phyloP scores from a whole-genome alignment of 1,140 invertebrate genomes.

The Mizuhopecten yessoensis region DNA sequence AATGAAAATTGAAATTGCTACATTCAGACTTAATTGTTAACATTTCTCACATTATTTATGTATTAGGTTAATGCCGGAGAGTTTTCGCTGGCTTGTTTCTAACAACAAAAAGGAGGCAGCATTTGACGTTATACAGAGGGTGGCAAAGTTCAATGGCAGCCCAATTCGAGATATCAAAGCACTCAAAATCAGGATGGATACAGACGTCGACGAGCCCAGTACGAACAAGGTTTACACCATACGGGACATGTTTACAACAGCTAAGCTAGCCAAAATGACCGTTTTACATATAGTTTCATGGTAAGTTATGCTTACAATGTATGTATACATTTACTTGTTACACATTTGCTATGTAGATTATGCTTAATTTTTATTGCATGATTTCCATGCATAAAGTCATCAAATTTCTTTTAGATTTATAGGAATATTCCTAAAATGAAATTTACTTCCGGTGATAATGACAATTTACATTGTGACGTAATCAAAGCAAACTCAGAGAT shows the following conservation, averaged over 20 bases:
- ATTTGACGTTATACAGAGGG: not conserved
- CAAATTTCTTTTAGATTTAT: too few relatives aligned
- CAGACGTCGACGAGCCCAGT: not conserved
- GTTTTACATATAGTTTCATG: not conserved
- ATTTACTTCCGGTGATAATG: too few relatives aligned
- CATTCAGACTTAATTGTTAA: too few relatives aligned
- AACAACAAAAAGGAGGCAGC: not conserved
- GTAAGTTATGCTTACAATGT: not conserved
- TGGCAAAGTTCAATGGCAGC: not conserved
- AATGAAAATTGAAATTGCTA: too few relatives aligned
- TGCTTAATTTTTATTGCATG: too few relatives aligned
- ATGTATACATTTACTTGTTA: too few relatives aligned
- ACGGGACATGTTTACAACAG: not conserved
- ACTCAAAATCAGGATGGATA: not conserved
- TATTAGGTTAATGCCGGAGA: conserved; percentile 13
- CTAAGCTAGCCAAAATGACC: not conserved
- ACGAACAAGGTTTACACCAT: not conserved
- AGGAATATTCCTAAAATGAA: too few relatives aligned
- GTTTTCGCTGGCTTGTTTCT: conserved; percentile 4
- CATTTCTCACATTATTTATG: too few relatives aligned
- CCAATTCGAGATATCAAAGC: not conserved
- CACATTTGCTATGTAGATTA: too few relatives aligned
- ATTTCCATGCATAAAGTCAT: too few relatives aligned
- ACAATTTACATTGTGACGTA: too few relatives aligned
- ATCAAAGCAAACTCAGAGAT: too few relatives aligned